Evolutionary conservation across 30 jellyfish, hydroid and myxozoan species (phyloP).

Genomic region (Hydra vulgaris): DNA sequence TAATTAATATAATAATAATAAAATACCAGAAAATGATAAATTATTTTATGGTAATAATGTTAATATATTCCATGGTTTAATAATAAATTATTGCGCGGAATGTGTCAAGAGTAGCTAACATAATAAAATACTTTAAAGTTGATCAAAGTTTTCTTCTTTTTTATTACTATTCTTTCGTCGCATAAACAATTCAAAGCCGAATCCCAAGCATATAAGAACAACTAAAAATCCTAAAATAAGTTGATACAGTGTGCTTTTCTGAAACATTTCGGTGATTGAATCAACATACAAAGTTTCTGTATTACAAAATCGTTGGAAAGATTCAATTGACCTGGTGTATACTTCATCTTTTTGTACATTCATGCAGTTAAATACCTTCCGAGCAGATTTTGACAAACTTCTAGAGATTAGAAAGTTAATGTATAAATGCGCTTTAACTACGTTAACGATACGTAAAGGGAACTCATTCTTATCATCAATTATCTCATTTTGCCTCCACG

Average conservation of each 20-base stretch:
- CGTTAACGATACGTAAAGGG: constrained; percentile 2
- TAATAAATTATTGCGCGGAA: no score
- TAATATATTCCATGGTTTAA: no score
- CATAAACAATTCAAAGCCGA: background rate
- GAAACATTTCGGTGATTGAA: background rate
- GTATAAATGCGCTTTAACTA: background rate
- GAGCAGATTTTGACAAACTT: background rate
- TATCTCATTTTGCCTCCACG: constrained; percentile 13
- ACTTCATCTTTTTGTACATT: constrained; percentile 3
- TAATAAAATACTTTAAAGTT: no score
- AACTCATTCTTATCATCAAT: background rate
- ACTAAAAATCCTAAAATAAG: background rate
- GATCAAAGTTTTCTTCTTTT: background rate
- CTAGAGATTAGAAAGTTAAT: background rate
- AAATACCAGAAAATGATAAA: no score
- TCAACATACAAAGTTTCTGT: constrained; percentile 1
- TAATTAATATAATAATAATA: no score
- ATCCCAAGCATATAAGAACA: background rate
- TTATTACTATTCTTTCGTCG: background rate
- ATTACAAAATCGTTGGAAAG: background rate
- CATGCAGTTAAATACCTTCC: constrained; percentile 4
- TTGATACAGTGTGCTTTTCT: background rate
- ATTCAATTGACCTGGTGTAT: constrained; percentile 2
- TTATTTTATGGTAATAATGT: no score
- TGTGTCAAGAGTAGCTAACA: no score